Evolutionary conservation across 2,797 vertebrate species (phyloP).

Genomic region (Taeniopygia guttata): DNA sequence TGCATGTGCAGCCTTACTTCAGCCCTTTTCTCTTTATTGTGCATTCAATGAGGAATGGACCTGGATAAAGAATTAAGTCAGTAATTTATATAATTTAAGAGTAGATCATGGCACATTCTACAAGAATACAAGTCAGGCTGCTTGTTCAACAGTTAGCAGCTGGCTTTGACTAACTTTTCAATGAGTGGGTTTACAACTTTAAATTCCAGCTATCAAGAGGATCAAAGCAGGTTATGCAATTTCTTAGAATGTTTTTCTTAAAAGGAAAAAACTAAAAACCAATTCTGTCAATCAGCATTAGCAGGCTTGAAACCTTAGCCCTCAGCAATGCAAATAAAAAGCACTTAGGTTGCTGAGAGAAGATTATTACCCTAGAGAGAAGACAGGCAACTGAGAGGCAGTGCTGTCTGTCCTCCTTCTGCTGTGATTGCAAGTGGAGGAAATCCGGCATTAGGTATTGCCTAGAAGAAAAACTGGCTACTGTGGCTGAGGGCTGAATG

Average conservation of each 20-base stretch:
- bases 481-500: neutral
- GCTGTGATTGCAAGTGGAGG: neutral
- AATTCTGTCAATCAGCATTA: constrained; percentile 50
- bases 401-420: neutral
- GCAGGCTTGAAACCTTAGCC: neutral
- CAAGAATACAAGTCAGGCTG: neutral
- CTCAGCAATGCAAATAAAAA: constrained; percentile 34
- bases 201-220: constrained; percentile 17
- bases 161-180: constrained; percentile 8
- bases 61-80: neutral
- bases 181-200: neutral
- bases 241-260: constrained; percentile 39
- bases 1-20: neutral
- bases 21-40: neutral
- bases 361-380: neutral
- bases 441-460: neutral
- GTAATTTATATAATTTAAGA: neutral
- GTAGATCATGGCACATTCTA: neutral
- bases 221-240: constrained; percentile 47
- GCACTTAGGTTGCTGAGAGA: neutral
- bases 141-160: neutral
- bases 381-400: neutral
- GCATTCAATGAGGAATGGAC: neutral
- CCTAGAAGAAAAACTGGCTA: neutral
- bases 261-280: constrained; percentile 22